phyloP scores from a whole-genome alignment of 2,888 invertebrate genomes.

The Litoditis marina region DNA sequence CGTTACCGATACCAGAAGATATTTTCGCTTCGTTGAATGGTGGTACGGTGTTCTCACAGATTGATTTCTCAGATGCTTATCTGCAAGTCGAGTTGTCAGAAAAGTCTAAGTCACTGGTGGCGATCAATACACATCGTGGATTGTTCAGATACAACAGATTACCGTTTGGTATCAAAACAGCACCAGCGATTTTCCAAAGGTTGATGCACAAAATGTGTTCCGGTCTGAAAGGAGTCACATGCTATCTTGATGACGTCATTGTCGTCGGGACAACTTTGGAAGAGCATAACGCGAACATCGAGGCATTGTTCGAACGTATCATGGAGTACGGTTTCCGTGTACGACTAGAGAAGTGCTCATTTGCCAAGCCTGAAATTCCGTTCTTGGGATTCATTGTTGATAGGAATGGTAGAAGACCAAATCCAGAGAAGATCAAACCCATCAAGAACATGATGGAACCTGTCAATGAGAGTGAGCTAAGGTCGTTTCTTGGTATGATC shows the following conservation, averaged over 20 bases:
- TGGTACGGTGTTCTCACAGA: slow-evolving; percentile 25
- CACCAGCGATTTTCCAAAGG: slow-evolving; percentile 39
- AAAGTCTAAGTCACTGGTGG: slow-evolving; percentile 19
- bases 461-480: slow-evolving; percentile 8
- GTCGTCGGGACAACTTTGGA: slow-evolving; percentile 15
- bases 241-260: slow-evolving; percentile 41
- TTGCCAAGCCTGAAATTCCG: slow-evolving; percentile 20
- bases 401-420: slow-evolving; percentile 20
- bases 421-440: slow-evolving; percentile 25
- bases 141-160: slow-evolving; percentile 34
- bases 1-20: slow-evolving; percentile 35
- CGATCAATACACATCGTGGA: slow-evolving; percentile 43
- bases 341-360: slow-evolving; percentile 35
- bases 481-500: slow-evolving; percentile 20
- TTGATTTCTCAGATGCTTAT: slow-evolving; percentile 45
- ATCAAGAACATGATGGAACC: slow-evolving; percentile 18
- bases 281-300: slow-evolving; percentile 21
- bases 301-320: slow-evolving; percentile 21
- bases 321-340: slow-evolving; percentile 30
- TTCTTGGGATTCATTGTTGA: slow-evolving; percentile 35
- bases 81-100: slow-evolving; percentile 38
- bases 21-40: slow-evolving; percentile 34
- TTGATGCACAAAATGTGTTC: slow-evolving; percentile 28
- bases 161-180: slow-evolving; percentile 41
- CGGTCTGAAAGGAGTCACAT: slow-evolving; percentile 22